phyloP scores from a whole-genome alignment of 2,888 invertebrate species.

The Idaea biselata region DNA sequence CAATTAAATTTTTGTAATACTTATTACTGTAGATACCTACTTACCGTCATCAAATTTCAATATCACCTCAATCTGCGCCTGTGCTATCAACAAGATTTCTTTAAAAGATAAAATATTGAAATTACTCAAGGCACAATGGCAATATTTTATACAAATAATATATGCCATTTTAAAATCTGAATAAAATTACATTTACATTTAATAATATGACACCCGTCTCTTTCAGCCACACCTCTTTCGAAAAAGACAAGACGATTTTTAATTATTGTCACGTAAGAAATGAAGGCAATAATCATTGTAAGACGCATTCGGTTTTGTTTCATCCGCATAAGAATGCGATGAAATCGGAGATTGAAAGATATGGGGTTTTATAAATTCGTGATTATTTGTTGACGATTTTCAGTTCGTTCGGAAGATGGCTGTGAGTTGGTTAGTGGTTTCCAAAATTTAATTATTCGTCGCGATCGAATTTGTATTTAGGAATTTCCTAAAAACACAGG shows the following conservation, averaged over 20 bases:
- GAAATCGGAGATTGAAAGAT: neutral
- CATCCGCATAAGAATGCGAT: neutral
- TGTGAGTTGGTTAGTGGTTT: neutral
- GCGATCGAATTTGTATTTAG: neutral
- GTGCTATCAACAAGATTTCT: conserved; percentile 25
- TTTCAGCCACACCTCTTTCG: neutral
- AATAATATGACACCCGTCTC: neutral
- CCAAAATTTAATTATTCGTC: neutral
- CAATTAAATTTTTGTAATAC: neutral
- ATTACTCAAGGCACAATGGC: conserved; percentile 34
- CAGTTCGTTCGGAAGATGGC: neutral
- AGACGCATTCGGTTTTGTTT: neutral
- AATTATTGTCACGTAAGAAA: neutral
- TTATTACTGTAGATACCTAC: neutral
- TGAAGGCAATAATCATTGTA: neutral
- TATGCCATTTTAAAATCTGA: neutral
- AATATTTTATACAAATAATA: conserved; percentile 11
- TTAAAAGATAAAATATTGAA: conserved; percentile 50
- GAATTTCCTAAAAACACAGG: neutral
- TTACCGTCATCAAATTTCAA: neutral
- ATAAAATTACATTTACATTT: too few relatives aligned
- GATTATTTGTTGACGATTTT: neutral
- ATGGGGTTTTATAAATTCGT: neutral
- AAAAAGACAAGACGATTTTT: neutral
- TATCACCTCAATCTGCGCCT: conserved; percentile 26